Conservation (phyloP, 2,888 invertebrate species). For the Habrosyne pyritoides region DNA sequence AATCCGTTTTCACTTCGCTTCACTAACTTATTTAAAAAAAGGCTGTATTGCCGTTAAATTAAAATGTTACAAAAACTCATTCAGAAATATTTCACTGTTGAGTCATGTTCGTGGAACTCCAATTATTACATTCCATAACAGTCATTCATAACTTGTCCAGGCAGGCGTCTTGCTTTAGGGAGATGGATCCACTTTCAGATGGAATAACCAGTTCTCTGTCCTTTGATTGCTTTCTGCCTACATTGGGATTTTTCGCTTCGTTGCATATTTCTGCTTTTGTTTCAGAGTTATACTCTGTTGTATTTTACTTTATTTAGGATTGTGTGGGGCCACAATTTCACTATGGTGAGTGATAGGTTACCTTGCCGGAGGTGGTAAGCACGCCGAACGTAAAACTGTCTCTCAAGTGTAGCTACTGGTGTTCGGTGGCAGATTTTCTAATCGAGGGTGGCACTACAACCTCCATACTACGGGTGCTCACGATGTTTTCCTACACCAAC, state of each 20-base stretch:
- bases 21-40: slow-evolving; percentile 1
- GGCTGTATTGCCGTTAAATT: slow-evolving; percentile 1
- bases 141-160: not conserved
- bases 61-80: slow-evolving; percentile 3
- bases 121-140: not conserved
- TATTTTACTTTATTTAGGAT: not conserved
- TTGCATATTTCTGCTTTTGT: not conserved
- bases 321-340: too few species aligned
- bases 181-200: not conserved
- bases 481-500: too few species aligned
- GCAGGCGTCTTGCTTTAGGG: not conserved
- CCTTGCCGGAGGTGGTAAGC: too few species aligned
- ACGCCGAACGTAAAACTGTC: too few species aligned
- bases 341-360: too few species aligned
- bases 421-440: too few species aligned
- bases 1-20: slow-evolving; percentile 1
- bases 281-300: too few species aligned
- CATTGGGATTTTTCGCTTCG: not conserved
- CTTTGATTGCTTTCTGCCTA: not conserved
- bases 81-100: not conserved
- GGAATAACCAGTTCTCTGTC: not conserved
- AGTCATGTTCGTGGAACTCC: slow-evolving; percentile 3
- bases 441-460: too few species aligned
- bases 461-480: too few species aligned
- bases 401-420: too few species aligned